Percentiles rank a stretch among this genome's conserved stretches.
These are phyloP conservation scores for Aspiorhynchus laticeps DNA, from an alignment of 2,113 vertebrate species.

Conservation along the genomic window DNA sequence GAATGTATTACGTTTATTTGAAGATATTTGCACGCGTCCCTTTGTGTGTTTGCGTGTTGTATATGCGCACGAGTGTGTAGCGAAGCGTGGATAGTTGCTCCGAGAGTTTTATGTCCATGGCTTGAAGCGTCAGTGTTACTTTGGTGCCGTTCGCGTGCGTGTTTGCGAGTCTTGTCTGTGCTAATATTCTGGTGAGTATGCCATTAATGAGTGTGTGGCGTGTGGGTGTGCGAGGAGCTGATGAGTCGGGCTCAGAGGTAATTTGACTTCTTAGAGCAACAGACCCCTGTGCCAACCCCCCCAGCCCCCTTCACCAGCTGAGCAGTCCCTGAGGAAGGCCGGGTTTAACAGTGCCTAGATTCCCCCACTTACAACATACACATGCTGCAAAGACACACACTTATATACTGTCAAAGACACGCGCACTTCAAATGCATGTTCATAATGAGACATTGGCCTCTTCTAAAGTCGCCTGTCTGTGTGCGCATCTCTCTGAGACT, in stretches of 20 bases:
- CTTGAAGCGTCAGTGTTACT: constrained; percentile 42
- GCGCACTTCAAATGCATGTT: background rate
- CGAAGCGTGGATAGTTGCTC: constrained; percentile 52
- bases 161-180: constrained; percentile 16
- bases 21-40: constrained; percentile 25
- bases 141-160: background rate
- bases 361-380: constrained; percentile 78
- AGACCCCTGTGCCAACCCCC: constrained; percentile 87
- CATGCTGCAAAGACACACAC: background rate
- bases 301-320: constrained; percentile 82
- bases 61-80: constrained; percentile 43
- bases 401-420: constrained; percentile 36
- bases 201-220: constrained; percentile 55
- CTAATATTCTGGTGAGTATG: constrained; percentile 54
- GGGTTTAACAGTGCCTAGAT: constrained; percentile 88
- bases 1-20: constrained; percentile 38
- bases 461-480: constrained; percentile 30
- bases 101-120: constrained; percentile 52
- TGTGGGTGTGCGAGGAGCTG: constrained; percentile 71
- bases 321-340: constrained; percentile 88
- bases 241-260: constrained; percentile 88
- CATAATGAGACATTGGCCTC: constrained; percentile 39
- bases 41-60: constrained; percentile 48
- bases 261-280: constrained; percentile 91
- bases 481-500: constrained; percentile 36